phyloP scores from a whole-genome alignment of 2,113 vertebrate species.

The Sarotherodon lohbergeri region DNA sequence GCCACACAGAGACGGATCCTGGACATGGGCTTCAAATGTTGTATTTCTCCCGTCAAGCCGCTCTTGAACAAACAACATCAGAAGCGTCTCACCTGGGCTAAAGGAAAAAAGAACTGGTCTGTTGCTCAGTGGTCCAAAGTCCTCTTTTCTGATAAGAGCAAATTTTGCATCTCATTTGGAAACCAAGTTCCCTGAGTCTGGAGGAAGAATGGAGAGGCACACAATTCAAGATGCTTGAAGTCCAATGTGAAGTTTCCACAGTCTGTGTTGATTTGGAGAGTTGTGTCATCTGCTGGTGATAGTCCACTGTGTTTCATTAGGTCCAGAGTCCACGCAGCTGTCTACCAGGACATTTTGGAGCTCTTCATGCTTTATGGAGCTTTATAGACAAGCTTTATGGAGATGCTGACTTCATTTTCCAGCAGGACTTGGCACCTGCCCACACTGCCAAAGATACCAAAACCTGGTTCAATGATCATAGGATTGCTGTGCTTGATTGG shows the following conservation, averaged over 20 bases:
- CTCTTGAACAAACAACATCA: neutral
- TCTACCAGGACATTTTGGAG: neutral
- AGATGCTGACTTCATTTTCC: neutral
- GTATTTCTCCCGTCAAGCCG: neutral
- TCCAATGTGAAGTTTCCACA: neutral
- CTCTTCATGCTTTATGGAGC: neutral
- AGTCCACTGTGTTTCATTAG: accelerated
- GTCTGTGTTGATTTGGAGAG: accelerated
- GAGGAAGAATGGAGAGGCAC: neutral
- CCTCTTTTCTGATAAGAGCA: neutral
- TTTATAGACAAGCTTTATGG: accelerated
- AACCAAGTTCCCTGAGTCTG: neutral
- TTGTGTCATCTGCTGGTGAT: accelerated
- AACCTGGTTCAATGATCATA: neutral
- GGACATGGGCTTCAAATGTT: neutral
- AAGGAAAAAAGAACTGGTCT: neutral
- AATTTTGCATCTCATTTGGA: neutral
- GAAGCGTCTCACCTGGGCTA: accelerated
- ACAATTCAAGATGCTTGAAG: neutral
- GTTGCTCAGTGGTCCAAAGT: neutral
- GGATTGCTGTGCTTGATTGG: accelerated
- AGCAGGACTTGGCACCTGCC: neutral
- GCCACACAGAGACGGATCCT: neutral
- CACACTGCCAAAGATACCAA: accelerated
- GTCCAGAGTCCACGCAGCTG: accelerated